A percentile compares a stretch with the other conserved stretches of the same genome.
phyloP scores from a whole-genome alignment of 2,113 vertebrate species.

The Furnarius figulus region DNA sequence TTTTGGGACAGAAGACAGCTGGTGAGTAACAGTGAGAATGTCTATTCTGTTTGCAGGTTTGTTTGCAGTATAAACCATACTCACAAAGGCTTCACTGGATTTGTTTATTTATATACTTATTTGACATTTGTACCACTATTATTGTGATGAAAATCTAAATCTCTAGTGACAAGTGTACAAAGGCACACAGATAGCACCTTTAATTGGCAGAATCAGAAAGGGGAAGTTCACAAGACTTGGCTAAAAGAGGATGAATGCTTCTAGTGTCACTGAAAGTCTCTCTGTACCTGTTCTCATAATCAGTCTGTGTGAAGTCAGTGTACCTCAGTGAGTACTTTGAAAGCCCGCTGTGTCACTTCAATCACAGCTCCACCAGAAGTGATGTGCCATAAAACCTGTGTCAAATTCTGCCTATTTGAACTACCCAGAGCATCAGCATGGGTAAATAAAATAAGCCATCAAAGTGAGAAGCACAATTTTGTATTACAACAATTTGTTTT shows the following conservation, averaged over 20 bases:
- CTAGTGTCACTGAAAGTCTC: background rate
- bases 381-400: conserved; percentile 17
- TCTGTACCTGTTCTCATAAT: background rate
- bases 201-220: background rate
- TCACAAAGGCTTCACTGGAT: background rate
- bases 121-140: background rate
- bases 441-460: conserved; percentile 19
- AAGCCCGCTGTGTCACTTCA: conserved; percentile 22
- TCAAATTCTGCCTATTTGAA: conserved; percentile 22
- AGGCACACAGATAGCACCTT: background rate
- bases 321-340: background rate
- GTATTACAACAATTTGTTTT: conserved; percentile 21
- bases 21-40: background rate
- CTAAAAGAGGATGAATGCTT: background rate
- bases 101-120: background rate
- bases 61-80: background rate
- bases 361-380: background rate
- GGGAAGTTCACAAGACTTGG: background rate
- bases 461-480: background rate
- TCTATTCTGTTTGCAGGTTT: background rate
- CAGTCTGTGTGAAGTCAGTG: background rate
- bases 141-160: background rate
- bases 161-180: background rate
- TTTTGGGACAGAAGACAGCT: background rate
- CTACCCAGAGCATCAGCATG: background rate